phyloP scores from a whole-genome alignment of 2,888 invertebrate genomes.

The Cerastoderma edule region DNA sequence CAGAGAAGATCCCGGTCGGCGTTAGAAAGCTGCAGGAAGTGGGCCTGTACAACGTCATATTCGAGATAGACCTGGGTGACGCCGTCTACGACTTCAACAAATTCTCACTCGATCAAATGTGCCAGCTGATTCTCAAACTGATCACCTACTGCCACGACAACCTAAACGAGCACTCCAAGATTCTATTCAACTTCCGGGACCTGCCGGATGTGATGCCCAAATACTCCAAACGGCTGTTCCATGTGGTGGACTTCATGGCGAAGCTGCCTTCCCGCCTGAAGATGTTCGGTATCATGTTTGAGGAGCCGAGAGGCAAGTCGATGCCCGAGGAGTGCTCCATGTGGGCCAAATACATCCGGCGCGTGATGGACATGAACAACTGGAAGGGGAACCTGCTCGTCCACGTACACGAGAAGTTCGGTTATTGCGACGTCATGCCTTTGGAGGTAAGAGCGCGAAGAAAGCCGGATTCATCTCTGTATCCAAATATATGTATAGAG shows the following conservation, averaged over 20 bases:
- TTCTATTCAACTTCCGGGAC: slow-evolving; percentile 37
- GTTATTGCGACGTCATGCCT: slow-evolving; percentile 26
- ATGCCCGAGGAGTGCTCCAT: slow-evolving; percentile 31
- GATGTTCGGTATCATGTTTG: slow-evolving; percentile 36
- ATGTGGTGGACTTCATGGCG: slow-evolving; percentile 27
- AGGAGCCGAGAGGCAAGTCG: slow-evolving; percentile 28
- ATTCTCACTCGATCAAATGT: slow-evolving; percentile 26
- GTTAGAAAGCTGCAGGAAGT: slow-evolving; percentile 24
- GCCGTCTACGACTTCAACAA: slow-evolving; percentile 33
- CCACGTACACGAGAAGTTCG: slow-evolving; percentile 29
- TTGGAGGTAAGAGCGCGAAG: slow-evolving; percentile 24
- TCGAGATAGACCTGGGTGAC: slow-evolving; percentile 35
- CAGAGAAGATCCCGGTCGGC: slow-evolving; percentile 26
- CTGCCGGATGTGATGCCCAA: slow-evolving; percentile 33
- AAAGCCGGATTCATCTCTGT: no score
- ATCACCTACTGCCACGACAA: slow-evolving; percentile 27
- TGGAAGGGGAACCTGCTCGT: slow-evolving; percentile 48
- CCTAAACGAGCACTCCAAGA: slow-evolving; percentile 26
- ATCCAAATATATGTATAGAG: no score
- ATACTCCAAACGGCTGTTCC: slow-evolving; percentile 20
- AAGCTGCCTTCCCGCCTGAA: slow-evolving; percentile 7
- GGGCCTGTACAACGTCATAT: slow-evolving; percentile 31
- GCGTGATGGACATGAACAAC: slow-evolving; percentile 35
- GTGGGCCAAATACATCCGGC: slow-evolving; percentile 30
- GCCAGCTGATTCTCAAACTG: slow-evolving; percentile 22